These are phyloP conservation scores for Saccostrea glomerata DNA, from an alignment of 1,140 invertebrate species.

Conservation along the genomic window DNA sequence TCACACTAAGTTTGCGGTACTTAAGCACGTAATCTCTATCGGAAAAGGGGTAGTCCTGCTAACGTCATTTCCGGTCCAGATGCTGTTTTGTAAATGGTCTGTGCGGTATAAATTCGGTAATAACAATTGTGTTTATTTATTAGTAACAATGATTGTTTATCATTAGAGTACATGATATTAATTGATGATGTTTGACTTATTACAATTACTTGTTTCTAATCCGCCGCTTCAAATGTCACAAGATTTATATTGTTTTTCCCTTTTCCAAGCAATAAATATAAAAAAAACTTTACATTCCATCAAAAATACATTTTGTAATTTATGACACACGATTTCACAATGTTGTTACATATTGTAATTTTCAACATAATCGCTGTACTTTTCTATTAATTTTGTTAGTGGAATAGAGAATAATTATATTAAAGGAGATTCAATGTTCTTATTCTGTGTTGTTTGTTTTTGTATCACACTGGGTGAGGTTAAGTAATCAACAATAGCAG, in stretches of 20 bases:
- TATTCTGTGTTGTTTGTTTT: background rate
- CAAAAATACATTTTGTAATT: slow-evolving; percentile 5
- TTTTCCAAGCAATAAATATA: slow-evolving; percentile 20
- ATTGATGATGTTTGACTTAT: background rate
- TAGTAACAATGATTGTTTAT: background rate
- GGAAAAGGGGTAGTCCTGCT: background rate
- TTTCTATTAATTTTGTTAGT: slow-evolving; percentile 7
- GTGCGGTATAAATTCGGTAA: background rate
- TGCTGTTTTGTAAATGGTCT: background rate
- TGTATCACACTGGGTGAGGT: too few species aligned
- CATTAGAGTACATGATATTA: slow-evolving; percentile 19
- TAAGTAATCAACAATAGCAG: too few species aligned
- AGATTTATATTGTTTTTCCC: background rate
- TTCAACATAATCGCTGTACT: slow-evolving; percentile 10
- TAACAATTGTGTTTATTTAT: slow-evolving; percentile 12
- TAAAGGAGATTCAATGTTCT: slow-evolving; percentile 13
- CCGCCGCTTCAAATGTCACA: slow-evolving; percentile 4
- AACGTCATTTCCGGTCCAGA: slow-evolving; percentile 6
- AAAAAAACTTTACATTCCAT: background rate
- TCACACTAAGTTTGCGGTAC: background rate
- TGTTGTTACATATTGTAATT: slow-evolving; percentile 15
- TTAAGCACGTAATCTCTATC: background rate
- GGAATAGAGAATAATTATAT: slow-evolving; percentile 5
- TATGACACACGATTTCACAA: background rate
- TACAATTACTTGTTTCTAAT: background rate